Evolutionary conservation across 2,888 invertebrate genomes (phyloP).

Genomic region (Agelastica alni): DNA sequence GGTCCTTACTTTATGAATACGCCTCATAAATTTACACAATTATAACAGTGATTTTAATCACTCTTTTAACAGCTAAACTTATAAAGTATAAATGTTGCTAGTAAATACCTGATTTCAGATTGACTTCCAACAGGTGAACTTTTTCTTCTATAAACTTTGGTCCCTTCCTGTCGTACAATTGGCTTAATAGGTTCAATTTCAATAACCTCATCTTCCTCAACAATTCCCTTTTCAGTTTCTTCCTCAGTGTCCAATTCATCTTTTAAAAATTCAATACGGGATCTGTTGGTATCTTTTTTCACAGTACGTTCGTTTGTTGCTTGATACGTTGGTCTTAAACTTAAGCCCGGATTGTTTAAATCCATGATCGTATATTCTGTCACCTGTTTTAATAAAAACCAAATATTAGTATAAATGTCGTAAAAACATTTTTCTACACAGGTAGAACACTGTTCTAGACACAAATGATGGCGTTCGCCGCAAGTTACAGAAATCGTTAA

Average conservation of each 20-base stretch:
- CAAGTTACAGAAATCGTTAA: no score
- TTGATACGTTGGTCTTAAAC: slow-evolving; percentile 27
- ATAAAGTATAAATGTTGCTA: no score
- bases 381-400: neutral
- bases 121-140: slow-evolving; percentile 22
- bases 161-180: slow-evolving; percentile 53
- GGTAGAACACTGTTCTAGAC: no score
- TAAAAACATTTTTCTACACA: no score
- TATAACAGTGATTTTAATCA: no score
- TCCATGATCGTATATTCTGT: slow-evolving; percentile 43
- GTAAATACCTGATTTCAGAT: slow-evolving; percentile 10
- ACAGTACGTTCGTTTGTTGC: neutral
- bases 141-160: slow-evolving; percentile 46
- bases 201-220: slow-evolving; percentile 23
- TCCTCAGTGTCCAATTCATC: slow-evolving; percentile 53
- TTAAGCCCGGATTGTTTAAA: slow-evolving; percentile 42
- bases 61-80: no score
- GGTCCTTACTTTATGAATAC: no score
- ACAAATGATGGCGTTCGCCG: no score
- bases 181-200: slow-evolving; percentile 50
- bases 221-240: slow-evolving; percentile 31
- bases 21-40: no score
- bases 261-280: slow-evolving; percentile 52
- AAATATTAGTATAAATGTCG: no score
- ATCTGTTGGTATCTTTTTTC: neutral